Evolutionary conservation across 2,113 vertebrate species (phyloP), one percentile per base, ranked within the genome.

Genomic region (Coryphaenoides rupestris): DNA sequence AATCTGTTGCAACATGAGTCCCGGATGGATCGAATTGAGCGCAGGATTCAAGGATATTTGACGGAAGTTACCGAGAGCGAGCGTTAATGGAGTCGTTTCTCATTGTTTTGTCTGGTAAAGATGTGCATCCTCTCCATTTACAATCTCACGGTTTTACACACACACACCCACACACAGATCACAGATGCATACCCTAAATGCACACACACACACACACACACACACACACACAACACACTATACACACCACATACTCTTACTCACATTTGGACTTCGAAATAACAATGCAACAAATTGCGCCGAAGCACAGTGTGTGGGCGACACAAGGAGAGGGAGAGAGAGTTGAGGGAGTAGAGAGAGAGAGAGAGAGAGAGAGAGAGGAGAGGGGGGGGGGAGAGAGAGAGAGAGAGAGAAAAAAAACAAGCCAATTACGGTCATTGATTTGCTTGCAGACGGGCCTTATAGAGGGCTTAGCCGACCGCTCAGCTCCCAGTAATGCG

Each of bases 401-500:
- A 40, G 33, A 40, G 33, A 40, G 33, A 40, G 33, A 40, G 33
- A 10, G 33, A 7, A 12, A 40, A 50, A 16, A 50, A 50, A 50
- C 47, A 50, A 50, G 47, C 47, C 47, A 50, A 50, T 50, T 50
- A 50, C 47, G n/a, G 47, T n/a, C 47, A 50, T 50, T 50, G 47
- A 50, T 50, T 50, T 50, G n/a, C 47, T 50, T 50, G 15, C 47
- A 50, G 47, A n/a, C 47, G 47, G 47, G 47, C 47, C n/a, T 50
- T 50, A 50, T 17, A 1, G 17, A 50, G 47, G 47, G 47, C 47
- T 50, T 50, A 50, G 47, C 47, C 17, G 15, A 16, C 9, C 16
- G 47, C 15, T n/a, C 47, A n/a, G 47, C 15, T n/a, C 6, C 47
- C 47, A n/a, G 47, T 50, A 50, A 50, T 50, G 47, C 47, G 17